Conservation (phyloP, 2,888 invertebrate genomes). For the Cantharis rustica region DNA sequence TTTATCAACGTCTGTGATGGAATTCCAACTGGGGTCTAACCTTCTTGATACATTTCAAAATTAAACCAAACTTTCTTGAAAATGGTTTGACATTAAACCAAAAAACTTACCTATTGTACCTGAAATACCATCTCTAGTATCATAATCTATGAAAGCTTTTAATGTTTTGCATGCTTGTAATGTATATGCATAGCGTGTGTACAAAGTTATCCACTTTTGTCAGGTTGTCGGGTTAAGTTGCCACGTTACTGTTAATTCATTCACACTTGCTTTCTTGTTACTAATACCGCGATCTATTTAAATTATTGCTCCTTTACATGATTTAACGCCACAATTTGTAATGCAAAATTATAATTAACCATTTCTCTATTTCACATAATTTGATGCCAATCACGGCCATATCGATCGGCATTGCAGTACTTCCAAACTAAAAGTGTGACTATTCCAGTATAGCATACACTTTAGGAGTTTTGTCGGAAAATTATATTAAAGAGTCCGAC, state of each 20-base stretch:
- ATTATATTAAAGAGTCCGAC: constrained; percentile 16
- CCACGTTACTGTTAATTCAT: constrained; percentile 41
- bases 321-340: constrained; percentile 34
- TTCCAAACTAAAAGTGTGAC: not conserved
- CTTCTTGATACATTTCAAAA: constrained; percentile 39
- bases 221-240: constrained; percentile 21
- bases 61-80: constrained; percentile 33
- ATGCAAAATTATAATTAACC: constrained; percentile 40
- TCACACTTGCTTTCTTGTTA: constrained; percentile 30
- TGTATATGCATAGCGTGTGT: constrained; percentile 31
- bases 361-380: constrained; percentile 30
- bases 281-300: constrained; percentile 25
- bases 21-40: constrained; percentile 28
- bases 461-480: not conserved
- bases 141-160: constrained; percentile 9
- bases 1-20: constrained; percentile 39
- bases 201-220: constrained; percentile 32
- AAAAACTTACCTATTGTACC: constrained; percentile 24
- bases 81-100: constrained; percentile 34
- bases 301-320: constrained; percentile 32
- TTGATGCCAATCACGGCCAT: constrained; percentile 10
- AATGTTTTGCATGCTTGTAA: constrained; percentile 12
- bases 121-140: constrained; percentile 33
- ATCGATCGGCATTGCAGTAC: constrained; percentile 12
- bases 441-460: constrained; percentile 12